Conservation (phyloP, 2,113 vertebrate species). For the Brachirus orientalis region DNA sequence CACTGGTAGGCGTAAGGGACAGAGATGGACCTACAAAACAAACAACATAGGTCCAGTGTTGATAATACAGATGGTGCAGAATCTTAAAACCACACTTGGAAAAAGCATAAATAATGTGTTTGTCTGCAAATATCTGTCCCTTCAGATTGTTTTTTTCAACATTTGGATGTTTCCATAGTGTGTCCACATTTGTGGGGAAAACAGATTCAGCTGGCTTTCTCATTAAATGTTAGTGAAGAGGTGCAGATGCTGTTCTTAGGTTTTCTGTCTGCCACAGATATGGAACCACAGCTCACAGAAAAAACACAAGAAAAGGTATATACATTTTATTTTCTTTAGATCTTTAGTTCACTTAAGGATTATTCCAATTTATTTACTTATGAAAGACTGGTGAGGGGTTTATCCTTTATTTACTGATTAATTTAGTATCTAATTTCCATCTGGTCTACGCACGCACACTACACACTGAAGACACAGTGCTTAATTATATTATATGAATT, state of each 20-base stretch:
- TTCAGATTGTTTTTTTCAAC: constrained; percentile 20
- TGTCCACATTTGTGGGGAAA: constrained; percentile 16
- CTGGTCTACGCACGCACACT: too few relatives aligned
- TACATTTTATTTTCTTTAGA: too few relatives aligned
- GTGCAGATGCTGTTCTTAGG: neutral
- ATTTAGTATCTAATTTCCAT: too few relatives aligned
- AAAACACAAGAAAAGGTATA: too few relatives aligned
- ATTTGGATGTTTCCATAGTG: constrained; percentile 29
- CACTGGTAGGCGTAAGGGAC: constrained; percentile 98
- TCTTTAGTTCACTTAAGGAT: too few relatives aligned
- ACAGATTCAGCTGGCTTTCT: constrained; percentile 32
- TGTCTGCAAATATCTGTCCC: constrained; percentile 31
- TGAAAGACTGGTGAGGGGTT: too few relatives aligned
- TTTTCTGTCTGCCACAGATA: constrained; percentile 3
- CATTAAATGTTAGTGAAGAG: constrained; percentile 11
- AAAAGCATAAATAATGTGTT: constrained; percentile 25
- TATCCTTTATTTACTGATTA: too few relatives aligned
- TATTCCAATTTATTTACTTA: too few relatives aligned
- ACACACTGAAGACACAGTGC: too few relatives aligned
- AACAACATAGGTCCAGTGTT: constrained; percentile 6
- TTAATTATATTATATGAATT: too few relatives aligned
- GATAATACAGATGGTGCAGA: constrained; percentile 6
- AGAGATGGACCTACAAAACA: constrained; percentile 88
- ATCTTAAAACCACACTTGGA: constrained; percentile 4
- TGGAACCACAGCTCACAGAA: too few relatives aligned